These are phyloP conservation scores for Salpingus planirostris DNA, from an alignment of 2,888 invertebrate species.

Conservation along the genomic window DNA sequence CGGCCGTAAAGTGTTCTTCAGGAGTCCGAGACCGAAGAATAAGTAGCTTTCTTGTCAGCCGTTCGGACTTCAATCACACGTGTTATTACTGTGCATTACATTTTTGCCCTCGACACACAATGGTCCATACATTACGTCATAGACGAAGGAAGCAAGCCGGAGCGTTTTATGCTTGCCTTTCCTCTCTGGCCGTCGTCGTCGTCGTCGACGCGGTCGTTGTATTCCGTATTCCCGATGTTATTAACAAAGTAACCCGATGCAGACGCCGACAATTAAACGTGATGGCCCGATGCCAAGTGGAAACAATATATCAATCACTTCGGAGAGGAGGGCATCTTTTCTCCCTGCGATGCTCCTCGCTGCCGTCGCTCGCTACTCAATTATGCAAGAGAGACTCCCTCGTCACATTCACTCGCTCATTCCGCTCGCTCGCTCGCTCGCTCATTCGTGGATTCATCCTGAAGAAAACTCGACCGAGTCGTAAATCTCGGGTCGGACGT, in stretches of 20 bases:
- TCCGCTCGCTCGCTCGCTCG: no score
- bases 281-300: constrained; percentile 25
- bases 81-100: constrained; percentile 37
- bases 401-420: no score
- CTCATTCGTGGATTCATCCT: no score
- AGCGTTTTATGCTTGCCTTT: no score
- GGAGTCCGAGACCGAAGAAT: constrained; percentile 29
- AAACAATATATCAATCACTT: constrained; percentile 23
- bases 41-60: constrained; percentile 36
- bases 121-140: constrained; percentile 40
- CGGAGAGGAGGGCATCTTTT: constrained; percentile 4
- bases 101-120: constrained; percentile 38
- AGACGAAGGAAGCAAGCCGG: no score
- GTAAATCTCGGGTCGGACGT: no score
- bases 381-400: background rate
- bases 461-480: no score
- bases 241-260: constrained; percentile 23
- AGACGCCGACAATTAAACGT: constrained; percentile 33
- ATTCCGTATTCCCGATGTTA: constrained; percentile 22
- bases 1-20: constrained; percentile 33
- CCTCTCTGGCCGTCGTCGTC: no score
- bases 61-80: constrained; percentile 35
- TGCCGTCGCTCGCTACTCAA: background rate
- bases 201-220: no score
- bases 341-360: no score